Evolutionary conservation across 2,113 vertebrate genomes (phyloP).

Genomic region (Heterotis niloticus): DNA sequence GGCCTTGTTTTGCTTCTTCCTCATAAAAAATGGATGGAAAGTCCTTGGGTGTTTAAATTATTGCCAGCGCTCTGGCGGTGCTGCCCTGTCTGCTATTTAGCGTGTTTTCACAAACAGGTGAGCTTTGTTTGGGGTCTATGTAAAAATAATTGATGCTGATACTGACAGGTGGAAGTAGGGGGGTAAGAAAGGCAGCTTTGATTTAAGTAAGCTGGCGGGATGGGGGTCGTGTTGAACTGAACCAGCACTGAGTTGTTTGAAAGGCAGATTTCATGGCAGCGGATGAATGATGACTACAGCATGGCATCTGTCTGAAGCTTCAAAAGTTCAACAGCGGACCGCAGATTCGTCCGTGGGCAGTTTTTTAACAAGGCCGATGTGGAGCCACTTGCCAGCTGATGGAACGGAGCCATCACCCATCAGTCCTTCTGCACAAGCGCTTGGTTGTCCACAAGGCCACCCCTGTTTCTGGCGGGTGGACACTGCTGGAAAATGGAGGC

Average conservation of each 20-base stretch:
- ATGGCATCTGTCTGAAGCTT: not conserved
- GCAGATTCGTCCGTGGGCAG: not conserved
- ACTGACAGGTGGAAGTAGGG: slow-evolving; percentile 18
- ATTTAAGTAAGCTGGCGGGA: slow-evolving; percentile 20
- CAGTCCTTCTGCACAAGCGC: not conserved
- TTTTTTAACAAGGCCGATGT: slow-evolving; percentile 2
- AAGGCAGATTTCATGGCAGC: not conserved
- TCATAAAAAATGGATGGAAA: slow-evolving; percentile 48
- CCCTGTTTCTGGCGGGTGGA: not conserved
- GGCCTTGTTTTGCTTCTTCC: slow-evolving; percentile 30
- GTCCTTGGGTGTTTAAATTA: slow-evolving; percentile 51
- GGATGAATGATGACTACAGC: not conserved
- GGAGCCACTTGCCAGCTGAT: slow-evolving; percentile 12
- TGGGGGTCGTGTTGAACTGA: no score
- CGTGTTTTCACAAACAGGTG: slow-evolving; percentile 52
- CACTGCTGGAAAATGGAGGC: not conserved
- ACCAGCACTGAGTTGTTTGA: not conserved
- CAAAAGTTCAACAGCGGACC: not conserved
- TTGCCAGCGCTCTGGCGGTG: slow-evolving; percentile 38
- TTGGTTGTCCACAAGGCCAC: not conserved
- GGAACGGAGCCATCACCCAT: not conserved
- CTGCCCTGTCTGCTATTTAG: slow-evolving; percentile 48
- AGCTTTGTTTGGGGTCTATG: slow-evolving; percentile 33
- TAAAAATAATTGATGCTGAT: slow-evolving; percentile 12
- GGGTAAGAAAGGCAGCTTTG: not conserved